Conservation (phyloP, 2,113 vertebrate genomes). For the Chloroceryle aenea region DNA sequence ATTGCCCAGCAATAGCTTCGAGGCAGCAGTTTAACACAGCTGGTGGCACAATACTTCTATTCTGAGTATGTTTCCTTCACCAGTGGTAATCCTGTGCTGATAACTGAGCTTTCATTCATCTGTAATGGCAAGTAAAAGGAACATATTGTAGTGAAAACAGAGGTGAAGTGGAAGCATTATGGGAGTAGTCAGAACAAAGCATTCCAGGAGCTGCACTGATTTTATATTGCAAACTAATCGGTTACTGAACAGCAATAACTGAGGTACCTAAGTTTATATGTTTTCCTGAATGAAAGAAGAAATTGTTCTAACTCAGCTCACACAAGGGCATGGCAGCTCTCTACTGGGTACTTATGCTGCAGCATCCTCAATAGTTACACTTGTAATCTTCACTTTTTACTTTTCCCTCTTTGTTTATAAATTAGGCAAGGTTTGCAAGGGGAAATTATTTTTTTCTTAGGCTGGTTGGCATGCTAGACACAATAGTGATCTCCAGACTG, state of each 20-base stretch:
- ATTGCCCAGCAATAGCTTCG: constrained; percentile 12
- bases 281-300: constrained; percentile 12
- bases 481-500: not conserved
- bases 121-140: not conserved
- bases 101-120: constrained; percentile 44
- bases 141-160: not conserved
- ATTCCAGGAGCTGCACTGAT: not conserved
- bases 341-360: not conserved
- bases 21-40: constrained; percentile 68
- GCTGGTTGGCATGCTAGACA: not conserved
- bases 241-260: not conserved
- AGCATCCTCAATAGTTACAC: not conserved
- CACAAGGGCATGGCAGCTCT: not conserved
- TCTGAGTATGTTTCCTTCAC: constrained; percentile 40
- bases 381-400: not conserved
- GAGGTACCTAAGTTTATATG: not conserved
- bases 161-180: not conserved
- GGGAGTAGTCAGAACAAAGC: not conserved
- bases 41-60: constrained; percentile 59
- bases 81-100: constrained; percentile 1
- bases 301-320: not conserved
- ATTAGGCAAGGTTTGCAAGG: not conserved
- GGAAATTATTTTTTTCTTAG: not conserved
- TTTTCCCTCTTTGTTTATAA: not conserved
- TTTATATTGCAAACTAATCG: constrained; percentile 23